Evolutionary conservation across 2,113 vertebrate genomes (phyloP).

Genomic region (Heterocephalus glaber): DNA sequence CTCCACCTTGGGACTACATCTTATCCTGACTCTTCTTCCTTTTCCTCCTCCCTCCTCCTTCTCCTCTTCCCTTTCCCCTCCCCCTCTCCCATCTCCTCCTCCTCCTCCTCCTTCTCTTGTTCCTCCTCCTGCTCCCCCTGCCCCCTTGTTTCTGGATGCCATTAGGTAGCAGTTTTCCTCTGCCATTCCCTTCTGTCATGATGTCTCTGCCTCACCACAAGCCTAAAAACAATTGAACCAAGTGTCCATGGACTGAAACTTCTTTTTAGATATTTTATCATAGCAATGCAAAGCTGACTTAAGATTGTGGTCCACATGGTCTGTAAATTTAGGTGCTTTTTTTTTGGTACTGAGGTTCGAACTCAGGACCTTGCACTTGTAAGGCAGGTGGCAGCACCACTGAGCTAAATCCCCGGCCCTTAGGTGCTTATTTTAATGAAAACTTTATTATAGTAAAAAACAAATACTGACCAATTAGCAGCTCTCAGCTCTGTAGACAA

Average conservation of each 20-base stretch:
- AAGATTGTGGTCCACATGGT: not conserved
- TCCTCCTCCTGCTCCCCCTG: no score
- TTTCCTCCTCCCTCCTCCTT: not conserved
- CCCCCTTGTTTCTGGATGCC: not conserved
- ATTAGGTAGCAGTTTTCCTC: not conserved
- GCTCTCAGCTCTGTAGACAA: not conserved
- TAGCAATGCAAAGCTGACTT: not conserved
- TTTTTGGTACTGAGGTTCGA: no score
- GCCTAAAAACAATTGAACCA: not conserved
- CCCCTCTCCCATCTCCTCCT: not conserved
- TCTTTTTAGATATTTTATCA: not conserved
- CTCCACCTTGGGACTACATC: not conserved
- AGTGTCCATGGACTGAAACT: not conserved
- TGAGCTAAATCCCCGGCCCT: no score
- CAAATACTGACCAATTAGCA: not conserved
- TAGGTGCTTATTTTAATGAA: not conserved
- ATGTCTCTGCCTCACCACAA: not conserved
- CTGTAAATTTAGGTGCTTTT: not conserved
- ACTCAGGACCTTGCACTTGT: no score
- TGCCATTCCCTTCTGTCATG: not conserved
- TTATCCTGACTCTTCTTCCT: not conserved
- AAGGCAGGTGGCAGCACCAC: no score
- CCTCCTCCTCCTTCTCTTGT: no score
- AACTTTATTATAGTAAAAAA: not conserved
- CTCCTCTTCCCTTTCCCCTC: not conserved